These are phyloP conservation scores for Hydropotes inermis DNA, from an alignment of 2,113 vertebrate genomes.

Conservation along the genomic window DNA sequence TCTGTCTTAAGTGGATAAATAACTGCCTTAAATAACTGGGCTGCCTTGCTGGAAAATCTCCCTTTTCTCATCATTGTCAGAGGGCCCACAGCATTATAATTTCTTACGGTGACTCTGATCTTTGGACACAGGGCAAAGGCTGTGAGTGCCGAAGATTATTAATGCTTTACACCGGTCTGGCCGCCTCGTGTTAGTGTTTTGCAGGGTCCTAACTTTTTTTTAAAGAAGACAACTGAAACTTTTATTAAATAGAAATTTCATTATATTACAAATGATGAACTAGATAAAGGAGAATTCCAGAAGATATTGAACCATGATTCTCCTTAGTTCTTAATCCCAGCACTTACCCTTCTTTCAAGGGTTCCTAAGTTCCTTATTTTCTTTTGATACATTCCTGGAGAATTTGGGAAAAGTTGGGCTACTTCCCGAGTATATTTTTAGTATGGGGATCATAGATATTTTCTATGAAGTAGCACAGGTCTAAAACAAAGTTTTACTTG, in stretches of 20 bases:
- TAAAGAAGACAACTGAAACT: not conserved
- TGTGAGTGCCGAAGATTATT: not conserved
- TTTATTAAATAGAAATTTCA: not conserved
- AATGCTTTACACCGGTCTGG: not conserved
- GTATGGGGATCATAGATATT: not conserved
- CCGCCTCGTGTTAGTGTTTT: not conserved
- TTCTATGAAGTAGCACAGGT: not conserved
- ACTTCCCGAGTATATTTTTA: not conserved
- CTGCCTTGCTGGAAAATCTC: slow-evolving; percentile 36
- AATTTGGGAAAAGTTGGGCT: not conserved
- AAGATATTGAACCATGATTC: not conserved
- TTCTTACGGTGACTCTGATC: not conserved
- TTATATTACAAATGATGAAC: not conserved
- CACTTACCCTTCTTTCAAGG: not conserved
- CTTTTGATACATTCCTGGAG: not conserved
- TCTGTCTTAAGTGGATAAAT: slow-evolving; percentile 61
- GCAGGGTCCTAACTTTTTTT: not conserved
- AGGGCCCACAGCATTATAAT: not conserved
- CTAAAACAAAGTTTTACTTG: not conserved
- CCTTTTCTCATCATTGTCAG: slow-evolving; percentile 10
- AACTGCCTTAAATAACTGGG: slow-evolving; percentile 30
- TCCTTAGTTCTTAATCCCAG: not conserved
- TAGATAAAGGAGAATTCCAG: not conserved
- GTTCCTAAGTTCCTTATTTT: not conserved
- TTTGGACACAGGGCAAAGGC: not conserved